These are phyloP conservation scores for Okapia johnstoni DNA, from an alignment of 2,113 vertebrate genomes.

Conservation along the genomic window DNA sequence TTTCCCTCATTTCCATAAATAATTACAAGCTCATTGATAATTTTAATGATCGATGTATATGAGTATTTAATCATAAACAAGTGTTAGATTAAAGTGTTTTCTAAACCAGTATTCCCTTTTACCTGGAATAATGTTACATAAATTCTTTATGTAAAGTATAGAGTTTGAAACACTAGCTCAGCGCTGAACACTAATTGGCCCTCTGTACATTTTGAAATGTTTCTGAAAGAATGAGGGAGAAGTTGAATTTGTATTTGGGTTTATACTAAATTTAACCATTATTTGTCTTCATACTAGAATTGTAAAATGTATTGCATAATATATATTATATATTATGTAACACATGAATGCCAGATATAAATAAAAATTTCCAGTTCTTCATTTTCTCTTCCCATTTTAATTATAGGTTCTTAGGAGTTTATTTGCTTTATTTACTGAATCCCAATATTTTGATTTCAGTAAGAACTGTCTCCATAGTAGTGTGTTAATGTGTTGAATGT, in stretches of 20 bases:
- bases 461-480: neutral
- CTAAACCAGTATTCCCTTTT: neutral
- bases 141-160: neutral
- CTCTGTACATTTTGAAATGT: neutral
- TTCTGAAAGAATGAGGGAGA: neutral
- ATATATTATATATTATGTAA: neutral
- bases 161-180: neutral
- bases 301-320: neutral
- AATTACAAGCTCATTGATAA: neutral
- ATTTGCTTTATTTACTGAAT: neutral
- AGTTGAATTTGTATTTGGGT: slow-evolving; percentile 1
- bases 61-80: neutral
- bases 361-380: neutral
- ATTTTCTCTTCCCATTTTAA: neutral
- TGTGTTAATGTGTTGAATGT: neutral
- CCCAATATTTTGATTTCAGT: neutral
- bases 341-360: neutral
- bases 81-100: slow-evolving; percentile 15
- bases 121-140: neutral
- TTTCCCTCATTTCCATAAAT: neutral
- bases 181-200: neutral
- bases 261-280: neutral
- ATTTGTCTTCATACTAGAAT: slow-evolving; percentile 7
- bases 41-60: neutral
- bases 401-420: neutral